A percentile compares a stretch with the other conserved stretches of the same genome.
These are phyloP conservation scores for Blastomussa wellsi DNA, from an alignment of 92 coral and sea anemone species.

Conservation along the genomic window DNA sequence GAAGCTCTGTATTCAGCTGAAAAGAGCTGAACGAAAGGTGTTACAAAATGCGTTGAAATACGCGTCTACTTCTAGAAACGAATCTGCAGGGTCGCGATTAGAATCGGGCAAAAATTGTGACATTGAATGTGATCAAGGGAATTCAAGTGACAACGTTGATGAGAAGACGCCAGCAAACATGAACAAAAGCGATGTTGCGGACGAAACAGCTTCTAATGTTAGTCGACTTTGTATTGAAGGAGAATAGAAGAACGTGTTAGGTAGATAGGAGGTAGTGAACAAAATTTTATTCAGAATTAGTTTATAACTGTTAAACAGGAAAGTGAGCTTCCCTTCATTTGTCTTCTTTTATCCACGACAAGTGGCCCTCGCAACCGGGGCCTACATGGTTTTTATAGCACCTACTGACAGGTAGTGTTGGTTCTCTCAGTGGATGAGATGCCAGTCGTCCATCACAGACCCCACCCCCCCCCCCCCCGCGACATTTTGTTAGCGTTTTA, in stretches of 20 bases:
- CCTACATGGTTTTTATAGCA: background rate
- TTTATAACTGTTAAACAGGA: no score
- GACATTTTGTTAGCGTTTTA: no score
- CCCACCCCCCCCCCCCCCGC: no score
- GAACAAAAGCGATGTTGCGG: background rate
- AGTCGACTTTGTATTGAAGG: constrained; percentile 7
- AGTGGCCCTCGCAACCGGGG: background rate
- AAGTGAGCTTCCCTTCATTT: no score
- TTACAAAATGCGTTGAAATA: constrained; percentile 61
- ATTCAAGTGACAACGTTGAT: background rate
- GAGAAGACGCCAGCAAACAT: background rate
- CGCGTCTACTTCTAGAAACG: constrained; percentile 29
- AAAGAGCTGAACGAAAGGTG: constrained; percentile 62
- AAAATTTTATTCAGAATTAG: no score
- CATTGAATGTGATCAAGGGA: background rate
- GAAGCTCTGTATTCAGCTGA: constrained; percentile 60
- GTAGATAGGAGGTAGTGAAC: background rate
- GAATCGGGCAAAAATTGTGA: background rate
- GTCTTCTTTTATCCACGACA: no score
- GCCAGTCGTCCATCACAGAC: no score
- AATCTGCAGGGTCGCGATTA: background rate
- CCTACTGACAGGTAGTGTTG: background rate
- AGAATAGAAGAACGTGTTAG: background rate
- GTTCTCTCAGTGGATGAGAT: background rate
- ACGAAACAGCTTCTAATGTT: constrained; percentile 9